phyloP scores from a whole-genome alignment of 1,140 invertebrate species.

The Apis laboriosa region DNA sequence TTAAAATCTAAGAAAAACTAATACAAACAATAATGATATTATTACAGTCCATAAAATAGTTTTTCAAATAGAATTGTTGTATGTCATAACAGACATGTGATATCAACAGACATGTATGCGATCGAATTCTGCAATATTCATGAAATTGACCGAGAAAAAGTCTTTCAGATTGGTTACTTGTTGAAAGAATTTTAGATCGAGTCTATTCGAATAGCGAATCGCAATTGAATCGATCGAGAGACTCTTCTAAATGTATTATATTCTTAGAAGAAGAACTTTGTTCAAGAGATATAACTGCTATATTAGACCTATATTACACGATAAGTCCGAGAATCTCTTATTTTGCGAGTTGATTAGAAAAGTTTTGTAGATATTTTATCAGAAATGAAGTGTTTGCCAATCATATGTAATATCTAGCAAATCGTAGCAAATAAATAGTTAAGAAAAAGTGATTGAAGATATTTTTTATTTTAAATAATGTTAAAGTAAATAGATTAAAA shows the following conservation, averaged over 20 bases:
- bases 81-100: neutral
- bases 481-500: no score
- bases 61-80: neutral
- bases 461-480: no score
- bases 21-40: no score
- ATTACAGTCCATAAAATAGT: neutral
- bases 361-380: neutral
- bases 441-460: no score
- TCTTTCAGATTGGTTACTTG: neutral
- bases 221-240: slow-evolving; percentile 24
- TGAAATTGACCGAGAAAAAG: neutral
- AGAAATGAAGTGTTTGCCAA: no score
- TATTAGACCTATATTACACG: neutral
- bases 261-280: neutral
- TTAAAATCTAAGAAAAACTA: neutral
- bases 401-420: no score
- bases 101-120: no score
- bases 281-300: slow-evolving; percentile 18
- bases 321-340: neutral
- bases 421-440: neutral
- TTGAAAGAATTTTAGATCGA: slow-evolving; percentile 1
- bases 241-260: slow-evolving; percentile 20
- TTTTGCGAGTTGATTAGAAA: neutral
- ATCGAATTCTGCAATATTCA: neutral
- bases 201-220: slow-evolving; percentile 20